Percentiles rank a stretch among this genome's conserved stretches.
Evolutionary conservation across 2,888 invertebrate genomes (phyloP).

Genomic region (Epirrita christyi): DNA sequence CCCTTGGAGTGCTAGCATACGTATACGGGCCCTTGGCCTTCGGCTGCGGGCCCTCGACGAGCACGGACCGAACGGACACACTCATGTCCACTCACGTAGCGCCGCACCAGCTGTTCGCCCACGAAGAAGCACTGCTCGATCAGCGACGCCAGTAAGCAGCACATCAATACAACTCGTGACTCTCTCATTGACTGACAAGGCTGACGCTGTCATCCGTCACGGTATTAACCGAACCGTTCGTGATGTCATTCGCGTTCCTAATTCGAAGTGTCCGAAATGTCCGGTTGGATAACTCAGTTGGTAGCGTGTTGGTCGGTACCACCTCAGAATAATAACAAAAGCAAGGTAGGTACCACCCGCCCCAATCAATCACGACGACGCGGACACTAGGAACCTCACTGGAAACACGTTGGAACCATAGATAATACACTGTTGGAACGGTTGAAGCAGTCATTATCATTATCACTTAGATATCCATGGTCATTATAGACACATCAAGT

Average conservation of each 20-base stretch:
- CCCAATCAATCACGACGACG: conserved; percentile 5
- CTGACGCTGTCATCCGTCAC: conserved; percentile 6
- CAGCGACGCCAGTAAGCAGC: conserved; percentile 62
- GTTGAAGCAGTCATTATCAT: no score
- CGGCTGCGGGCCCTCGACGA: conserved; percentile 72
- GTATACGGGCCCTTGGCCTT: conserved; percentile 78
- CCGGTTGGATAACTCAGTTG: no score
- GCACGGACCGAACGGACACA: conserved; percentile 69
- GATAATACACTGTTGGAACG: no score
- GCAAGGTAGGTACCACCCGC: not conserved
- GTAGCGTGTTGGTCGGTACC: no score
- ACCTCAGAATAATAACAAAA: no score
- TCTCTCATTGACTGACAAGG: not conserved
- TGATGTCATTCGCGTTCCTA: conserved; percentile 32
- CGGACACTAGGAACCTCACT: no score
- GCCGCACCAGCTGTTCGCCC: conserved; percentile 36
- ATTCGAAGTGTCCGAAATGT: conserved; percentile 17
- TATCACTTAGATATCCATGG: no score
- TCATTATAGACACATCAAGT: conserved; percentile 11
- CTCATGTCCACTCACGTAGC: conserved; percentile 53
- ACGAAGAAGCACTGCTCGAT: conserved; percentile 59
- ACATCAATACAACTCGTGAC: conserved; percentile 49
- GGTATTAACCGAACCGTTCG: no score
- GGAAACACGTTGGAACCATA: no score
- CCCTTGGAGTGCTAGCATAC: conserved; percentile 86